phyloP scores from a whole-genome alignment of 1,140 invertebrate species.

The Prorops nasuta region DNA sequence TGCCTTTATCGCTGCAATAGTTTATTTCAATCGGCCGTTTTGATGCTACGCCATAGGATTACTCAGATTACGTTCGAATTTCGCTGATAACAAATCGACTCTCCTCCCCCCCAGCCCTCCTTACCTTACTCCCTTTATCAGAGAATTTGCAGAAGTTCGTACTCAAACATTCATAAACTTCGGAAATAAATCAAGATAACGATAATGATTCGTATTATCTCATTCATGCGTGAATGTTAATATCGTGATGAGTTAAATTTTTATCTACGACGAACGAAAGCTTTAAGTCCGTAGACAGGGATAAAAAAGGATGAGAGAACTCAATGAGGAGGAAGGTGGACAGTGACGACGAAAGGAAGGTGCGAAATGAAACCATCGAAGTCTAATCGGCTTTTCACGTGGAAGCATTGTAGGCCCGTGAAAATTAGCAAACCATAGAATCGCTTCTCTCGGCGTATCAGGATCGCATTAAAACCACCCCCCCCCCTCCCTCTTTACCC shows the following conservation, averaged over 20 bases:
- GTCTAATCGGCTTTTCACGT: constrained; percentile 42
- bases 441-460: constrained; percentile 16
- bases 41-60: background rate
- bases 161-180: no score
- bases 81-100: background rate
- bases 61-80: background rate
- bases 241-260: background rate
- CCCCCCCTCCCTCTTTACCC: no score
- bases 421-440: constrained; percentile 50
- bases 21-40: background rate
- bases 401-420: constrained; percentile 37
- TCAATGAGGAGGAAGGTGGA: no score
- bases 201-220: no score
- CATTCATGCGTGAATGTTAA: background rate
- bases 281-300: background rate
- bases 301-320: background rate
- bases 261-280: background rate
- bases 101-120: no score
- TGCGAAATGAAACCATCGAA: constrained; percentile 35
- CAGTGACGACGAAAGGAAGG: constrained; percentile 24
- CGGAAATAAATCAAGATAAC: no score
- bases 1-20: constrained; percentile 14
- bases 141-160: no score
- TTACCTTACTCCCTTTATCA: no score
- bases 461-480: constrained; percentile 32